Evolutionary conservation across 2,113 vertebrate species (phyloP).

Genomic region (Trogon surrucura): DNA sequence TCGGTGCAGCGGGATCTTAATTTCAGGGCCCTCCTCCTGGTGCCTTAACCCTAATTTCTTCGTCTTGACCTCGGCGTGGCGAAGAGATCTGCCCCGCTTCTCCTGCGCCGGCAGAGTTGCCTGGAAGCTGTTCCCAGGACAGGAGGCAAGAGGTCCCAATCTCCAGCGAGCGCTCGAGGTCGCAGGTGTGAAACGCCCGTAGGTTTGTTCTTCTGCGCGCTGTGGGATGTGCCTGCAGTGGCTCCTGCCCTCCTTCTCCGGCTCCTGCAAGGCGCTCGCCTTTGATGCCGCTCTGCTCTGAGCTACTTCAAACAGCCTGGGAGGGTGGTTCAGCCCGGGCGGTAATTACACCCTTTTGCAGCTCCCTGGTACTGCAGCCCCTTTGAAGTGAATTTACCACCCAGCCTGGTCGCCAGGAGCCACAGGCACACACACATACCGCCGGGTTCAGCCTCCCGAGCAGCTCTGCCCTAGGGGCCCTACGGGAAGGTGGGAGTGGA

Average conservation of each 20-base stretch:
- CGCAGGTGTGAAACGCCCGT: neutral
- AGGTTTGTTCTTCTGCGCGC: neutral
- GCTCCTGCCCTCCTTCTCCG: neutral
- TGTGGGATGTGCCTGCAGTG: neutral
- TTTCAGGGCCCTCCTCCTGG: neutral
- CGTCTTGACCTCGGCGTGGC: neutral
- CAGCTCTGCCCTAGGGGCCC: slow-evolving; percentile 44
- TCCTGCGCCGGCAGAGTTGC: neutral
- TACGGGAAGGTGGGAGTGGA: slow-evolving; percentile 37
- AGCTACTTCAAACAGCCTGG: slow-evolving; percentile 61
- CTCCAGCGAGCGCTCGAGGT: neutral
- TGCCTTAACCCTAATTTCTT: neutral
- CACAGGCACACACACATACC: slow-evolving; percentile 19
- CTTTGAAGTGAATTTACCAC: slow-evolving; percentile 68
- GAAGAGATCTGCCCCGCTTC: neutral
- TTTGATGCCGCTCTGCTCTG: slow-evolving; percentile 56
- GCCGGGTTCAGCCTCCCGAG: neutral
- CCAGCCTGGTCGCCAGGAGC: slow-evolving; percentile 49
- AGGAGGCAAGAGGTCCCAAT: neutral
- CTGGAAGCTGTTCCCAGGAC: neutral
- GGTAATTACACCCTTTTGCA: slow-evolving; percentile 59
- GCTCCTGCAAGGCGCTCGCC: neutral
- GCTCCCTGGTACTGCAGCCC: slow-evolving; percentile 31
- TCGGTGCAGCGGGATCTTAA: neutral
- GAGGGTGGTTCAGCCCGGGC: slow-evolving; percentile 23